Conservation (phyloP, 2,888 invertebrate genomes). For the Caenorhabditis doughertyi region DNA sequence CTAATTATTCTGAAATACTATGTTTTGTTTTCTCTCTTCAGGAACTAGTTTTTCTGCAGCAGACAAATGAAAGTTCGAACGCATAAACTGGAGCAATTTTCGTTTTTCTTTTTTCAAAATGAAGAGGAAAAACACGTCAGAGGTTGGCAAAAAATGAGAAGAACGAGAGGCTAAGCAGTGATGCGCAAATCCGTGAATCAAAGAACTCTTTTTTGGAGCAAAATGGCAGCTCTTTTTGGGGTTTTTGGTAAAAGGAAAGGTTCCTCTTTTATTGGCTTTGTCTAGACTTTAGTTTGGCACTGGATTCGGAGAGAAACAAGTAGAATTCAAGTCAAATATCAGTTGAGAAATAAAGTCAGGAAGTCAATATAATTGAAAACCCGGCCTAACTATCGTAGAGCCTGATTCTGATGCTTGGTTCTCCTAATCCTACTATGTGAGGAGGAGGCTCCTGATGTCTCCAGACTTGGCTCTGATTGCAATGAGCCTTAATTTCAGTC, state of each 20-base stretch:
- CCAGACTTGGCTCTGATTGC: too few relatives aligned
- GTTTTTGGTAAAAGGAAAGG: background rate
- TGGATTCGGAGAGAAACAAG: too few relatives aligned
- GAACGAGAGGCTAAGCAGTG: constrained; percentile 32
- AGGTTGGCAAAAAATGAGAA: background rate
- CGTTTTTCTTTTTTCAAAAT: constrained; percentile 4
- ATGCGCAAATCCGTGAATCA: constrained; percentile 48
- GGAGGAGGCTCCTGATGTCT: too few relatives aligned
- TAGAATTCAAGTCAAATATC: too few relatives aligned
- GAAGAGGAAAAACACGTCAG: constrained; percentile 33
- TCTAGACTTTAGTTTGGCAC: too few relatives aligned
- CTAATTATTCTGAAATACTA: background rate
- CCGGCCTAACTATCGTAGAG: too few relatives aligned
- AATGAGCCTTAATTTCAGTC: too few relatives aligned
- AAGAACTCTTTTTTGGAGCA: constrained; percentile 24
- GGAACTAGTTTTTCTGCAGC: background rate
- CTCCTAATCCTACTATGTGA: too few relatives aligned
- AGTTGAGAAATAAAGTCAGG: too few relatives aligned
- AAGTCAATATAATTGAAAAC: too few relatives aligned
- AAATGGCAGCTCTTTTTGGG: background rate
- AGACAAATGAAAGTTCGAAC: constrained; percentile 21
- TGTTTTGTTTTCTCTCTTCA: background rate
- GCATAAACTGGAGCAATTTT: constrained; percentile 9
- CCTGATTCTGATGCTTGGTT: too few relatives aligned
- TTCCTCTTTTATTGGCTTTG: background rate